Evolutionary conservation across 2,113 vertebrate genomes (phyloP).

Genomic region (Trochalopteron elliotii): DNA sequence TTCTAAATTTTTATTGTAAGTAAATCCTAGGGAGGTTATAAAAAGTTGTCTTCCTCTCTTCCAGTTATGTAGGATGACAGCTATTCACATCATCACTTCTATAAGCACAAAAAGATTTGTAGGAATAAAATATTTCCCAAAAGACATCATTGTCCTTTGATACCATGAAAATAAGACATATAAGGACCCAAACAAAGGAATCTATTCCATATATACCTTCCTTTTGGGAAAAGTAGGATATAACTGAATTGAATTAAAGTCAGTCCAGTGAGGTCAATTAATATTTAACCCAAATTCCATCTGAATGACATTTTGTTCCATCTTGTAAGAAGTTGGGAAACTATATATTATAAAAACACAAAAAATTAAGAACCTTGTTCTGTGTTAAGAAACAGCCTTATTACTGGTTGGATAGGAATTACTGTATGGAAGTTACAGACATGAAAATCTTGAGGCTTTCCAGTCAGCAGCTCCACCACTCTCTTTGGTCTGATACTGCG

Average conservation of each 20-base stretch:
- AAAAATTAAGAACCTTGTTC: neutral
- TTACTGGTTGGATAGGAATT: neutral
- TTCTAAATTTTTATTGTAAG: neutral
- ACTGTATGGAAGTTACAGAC: neutral
- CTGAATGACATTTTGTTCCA: neutral
- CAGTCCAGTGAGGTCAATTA: neutral
- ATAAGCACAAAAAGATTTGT: neutral
- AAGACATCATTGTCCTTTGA: neutral
- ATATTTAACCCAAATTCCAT: neutral
- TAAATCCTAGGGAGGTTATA: neutral
- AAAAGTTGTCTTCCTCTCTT: neutral
- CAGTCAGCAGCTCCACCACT: neutral
- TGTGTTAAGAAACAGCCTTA: neutral
- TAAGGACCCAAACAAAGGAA: neutral
- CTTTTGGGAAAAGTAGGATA: neutral
- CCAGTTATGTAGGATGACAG: neutral
- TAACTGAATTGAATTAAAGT: neutral
- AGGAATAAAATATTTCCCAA: neutral
- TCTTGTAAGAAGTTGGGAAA: neutral
- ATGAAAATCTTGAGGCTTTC: neutral
- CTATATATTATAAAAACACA: neutral
- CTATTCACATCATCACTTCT: neutral
- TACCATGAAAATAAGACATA: neutral
- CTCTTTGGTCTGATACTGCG: neutral
- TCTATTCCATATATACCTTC: neutral